Evolutionary conservation across 2,113 vertebrate genomes (phyloP).

Genomic region (Ciconia boyciana): DNA sequence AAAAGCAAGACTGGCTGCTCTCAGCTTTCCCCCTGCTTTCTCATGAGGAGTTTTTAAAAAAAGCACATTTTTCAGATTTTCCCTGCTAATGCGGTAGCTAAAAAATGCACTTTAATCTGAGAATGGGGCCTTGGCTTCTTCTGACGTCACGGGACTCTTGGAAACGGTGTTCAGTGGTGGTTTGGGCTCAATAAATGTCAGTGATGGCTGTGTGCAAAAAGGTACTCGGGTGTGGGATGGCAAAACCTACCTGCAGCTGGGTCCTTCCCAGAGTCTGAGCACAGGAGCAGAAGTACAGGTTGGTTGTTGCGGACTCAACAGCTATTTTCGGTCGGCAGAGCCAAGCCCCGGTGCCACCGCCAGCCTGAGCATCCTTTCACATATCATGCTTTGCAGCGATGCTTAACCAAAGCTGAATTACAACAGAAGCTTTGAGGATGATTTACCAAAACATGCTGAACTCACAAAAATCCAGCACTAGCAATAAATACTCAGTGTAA

Average conservation of each 20-base stretch:
- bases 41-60: not conserved
- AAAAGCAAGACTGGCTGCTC: not conserved
- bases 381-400: not conserved
- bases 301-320: not conserved
- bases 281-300: not conserved
- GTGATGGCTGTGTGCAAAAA: not conserved
- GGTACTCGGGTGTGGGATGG: not conserved
- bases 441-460: conserved; percentile 42
- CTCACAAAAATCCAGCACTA: not conserved
- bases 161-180: not conserved
- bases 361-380: not conserved
- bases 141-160: not conserved
- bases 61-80: not conserved
- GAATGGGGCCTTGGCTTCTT: not conserved
- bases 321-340: not conserved
- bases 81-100: not conserved
- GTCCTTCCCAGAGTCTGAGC: not conserved
- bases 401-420: conserved; percentile 20
- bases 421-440: not conserved
- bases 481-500: conserved; percentile 17
- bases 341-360: not conserved
- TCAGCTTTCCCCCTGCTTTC: not conserved
- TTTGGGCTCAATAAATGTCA: not conserved
- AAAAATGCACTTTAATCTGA: not conserved
- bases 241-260: not conserved